Base-by-base conservation (phyloP, 2,797 vertebrate genomes). In the Argentina silus region DNA sequence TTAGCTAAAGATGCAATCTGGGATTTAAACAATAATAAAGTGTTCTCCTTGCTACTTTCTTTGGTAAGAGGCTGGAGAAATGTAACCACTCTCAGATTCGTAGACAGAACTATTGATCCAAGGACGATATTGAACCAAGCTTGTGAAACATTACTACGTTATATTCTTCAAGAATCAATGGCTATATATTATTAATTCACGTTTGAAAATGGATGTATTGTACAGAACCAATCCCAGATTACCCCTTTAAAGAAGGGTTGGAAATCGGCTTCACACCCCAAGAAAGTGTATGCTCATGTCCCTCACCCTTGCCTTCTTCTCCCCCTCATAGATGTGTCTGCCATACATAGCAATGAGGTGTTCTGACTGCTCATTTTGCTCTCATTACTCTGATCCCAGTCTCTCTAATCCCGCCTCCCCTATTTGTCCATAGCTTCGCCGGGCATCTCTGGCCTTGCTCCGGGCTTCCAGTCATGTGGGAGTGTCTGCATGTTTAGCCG, bases 401-500 rank as follows among this genome's bases (percentile, higher is more conserved):
- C 19, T 1, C 44, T 48, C 23, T 15, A n/a, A 7, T 27, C 19
- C 21, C 55, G 45, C 9, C 56, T 53, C 23, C 12, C 67, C 48
- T 19, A 5, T 56, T 55, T 44, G 36, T n/a, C 12, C 53, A 8
- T 42, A 57, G 60, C 63, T 68, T 53, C 21, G 1, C 2, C 0
- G 19, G 50, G 6, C 27, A 15, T 82, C 27, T 53, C 36, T 77
- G 73, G 81, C 76, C 82, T 83, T 74, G 77, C 81, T 75, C 0
- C 1, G 75, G 70, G 84, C 76, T 17, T 43, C 55, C 14, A 11
- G 53, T 86, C 84, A 71, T 69, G 56, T 77, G 78, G 74, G 82
- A 84, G 47, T n/a, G 15, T 23, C 11, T 68, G 9, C 74, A 55
- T 69, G 71, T 69, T 76, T 67, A 61, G 53, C 64, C 70, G 75